Conservation (phyloP, 2,113 vertebrate genomes). For the Dipodomys ordii region DNA sequence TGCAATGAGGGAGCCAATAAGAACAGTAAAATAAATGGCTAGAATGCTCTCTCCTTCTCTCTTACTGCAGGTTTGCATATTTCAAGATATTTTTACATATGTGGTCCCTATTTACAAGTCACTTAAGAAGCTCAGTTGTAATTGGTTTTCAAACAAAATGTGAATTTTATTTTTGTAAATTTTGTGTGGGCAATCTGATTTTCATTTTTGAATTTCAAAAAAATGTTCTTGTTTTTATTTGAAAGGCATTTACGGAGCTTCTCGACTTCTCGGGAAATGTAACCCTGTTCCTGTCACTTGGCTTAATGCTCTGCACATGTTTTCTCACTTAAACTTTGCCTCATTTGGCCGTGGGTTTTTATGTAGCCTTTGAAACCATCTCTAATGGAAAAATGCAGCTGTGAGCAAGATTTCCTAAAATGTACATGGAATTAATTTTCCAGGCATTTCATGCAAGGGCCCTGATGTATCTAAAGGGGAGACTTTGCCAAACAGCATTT, state of each 20-base stretch:
- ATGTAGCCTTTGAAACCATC: constrained; percentile 90
- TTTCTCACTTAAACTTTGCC: constrained; percentile 90
- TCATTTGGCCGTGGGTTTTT: constrained; percentile 86
- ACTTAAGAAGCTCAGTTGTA: constrained; percentile 45
- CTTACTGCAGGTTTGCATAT: not conserved
- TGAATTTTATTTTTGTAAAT: constrained; percentile 37
- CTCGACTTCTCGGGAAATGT: constrained; percentile 80
- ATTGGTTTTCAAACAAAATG: constrained; percentile 62
- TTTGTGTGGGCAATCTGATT: constrained; percentile 63
- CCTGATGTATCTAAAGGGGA: constrained; percentile 78
- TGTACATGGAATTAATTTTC: constrained; percentile 90
- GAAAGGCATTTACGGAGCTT: constrained; percentile 69
- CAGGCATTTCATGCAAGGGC: constrained; percentile 85
- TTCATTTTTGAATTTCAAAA: constrained; percentile 71
- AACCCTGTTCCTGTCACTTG: constrained; percentile 82
- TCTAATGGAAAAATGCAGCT: constrained; percentile 94
- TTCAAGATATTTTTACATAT: constrained; percentile 47
- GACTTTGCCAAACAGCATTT: constrained; percentile 78
- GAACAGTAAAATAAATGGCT: not conserved
- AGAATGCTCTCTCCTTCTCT: not conserved
- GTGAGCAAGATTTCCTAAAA: constrained; percentile 92
- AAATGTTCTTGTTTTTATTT: constrained; percentile 73
- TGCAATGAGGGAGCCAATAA: not conserved
- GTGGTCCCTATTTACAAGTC: not conserved
- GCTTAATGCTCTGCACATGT: constrained; percentile 86